Conservation (phyloP, 2,113 vertebrate species). For the Cynoglossus semilaevis region DNA sequence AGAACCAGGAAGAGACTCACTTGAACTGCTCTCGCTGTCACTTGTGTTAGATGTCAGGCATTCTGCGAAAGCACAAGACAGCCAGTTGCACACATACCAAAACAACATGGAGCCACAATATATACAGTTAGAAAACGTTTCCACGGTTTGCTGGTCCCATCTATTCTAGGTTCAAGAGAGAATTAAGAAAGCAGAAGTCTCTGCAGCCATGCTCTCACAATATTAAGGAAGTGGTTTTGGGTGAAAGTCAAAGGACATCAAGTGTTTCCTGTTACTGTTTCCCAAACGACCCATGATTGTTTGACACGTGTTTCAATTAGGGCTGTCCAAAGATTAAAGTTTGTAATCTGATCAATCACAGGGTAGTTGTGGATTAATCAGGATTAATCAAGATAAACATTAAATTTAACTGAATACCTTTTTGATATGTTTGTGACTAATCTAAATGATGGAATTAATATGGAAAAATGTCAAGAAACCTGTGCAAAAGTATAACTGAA, state of each 20-base stretch:
- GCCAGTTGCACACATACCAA: conserved; percentile 21
- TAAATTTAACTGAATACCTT: no score
- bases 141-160: conserved; percentile 8
- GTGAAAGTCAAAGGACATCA: conserved; percentile 73
- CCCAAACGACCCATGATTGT: conserved; percentile 58
- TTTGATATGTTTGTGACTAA: no score
- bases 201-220: conserved; percentile 49
- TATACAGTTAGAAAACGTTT: neutral
- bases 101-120: neutral
- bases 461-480: no score
- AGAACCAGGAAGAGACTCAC: conserved; percentile 81
- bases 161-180: conserved; percentile 13
- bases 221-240: conserved; percentile 66
- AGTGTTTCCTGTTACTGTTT: conserved; percentile 69
- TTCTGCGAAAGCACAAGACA: conserved; percentile 80
- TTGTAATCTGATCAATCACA: no score
- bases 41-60: conserved; percentile 98
- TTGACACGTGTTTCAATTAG: conserved; percentile 47
- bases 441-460: no score
- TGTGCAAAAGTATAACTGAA: no score
- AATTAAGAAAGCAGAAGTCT: conserved; percentile 60
- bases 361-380: no score
- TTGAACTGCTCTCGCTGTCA: conserved; percentile 99
- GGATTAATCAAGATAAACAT: no score
- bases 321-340: conserved; percentile 2